Evolutionary conservation across 1,140 invertebrate genomes (phyloP).

Genomic region (Pantala flavescens): DNA sequence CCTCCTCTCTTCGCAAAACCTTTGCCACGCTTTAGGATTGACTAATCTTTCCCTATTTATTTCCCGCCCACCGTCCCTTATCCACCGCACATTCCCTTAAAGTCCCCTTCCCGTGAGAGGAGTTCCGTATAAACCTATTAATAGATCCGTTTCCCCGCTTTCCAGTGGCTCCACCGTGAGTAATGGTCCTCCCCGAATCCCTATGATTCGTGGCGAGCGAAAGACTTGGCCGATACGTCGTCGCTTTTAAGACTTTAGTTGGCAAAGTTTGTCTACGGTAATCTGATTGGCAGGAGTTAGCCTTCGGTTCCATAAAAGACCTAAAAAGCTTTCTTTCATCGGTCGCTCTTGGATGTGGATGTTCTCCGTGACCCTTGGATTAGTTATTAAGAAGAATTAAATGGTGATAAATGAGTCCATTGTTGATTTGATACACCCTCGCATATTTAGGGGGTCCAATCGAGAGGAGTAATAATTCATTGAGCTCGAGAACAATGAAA

Average conservation of each 20-base stretch:
- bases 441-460: too few species aligned
- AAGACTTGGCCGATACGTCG: not conserved
- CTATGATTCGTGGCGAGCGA: not conserved
- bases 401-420: too few species aligned
- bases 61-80: not conserved
- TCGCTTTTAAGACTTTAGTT: not conserved
- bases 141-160: not conserved
- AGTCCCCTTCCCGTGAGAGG: not conserved
- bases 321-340: not conserved
- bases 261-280: constrained; percentile 1
- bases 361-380: too few species aligned
- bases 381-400: too few species aligned
- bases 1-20: not conserved
- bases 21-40: not conserved
- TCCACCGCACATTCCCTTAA: not conserved
- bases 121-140: not conserved
- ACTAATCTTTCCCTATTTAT: constrained; percentile 7
- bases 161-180: not conserved
- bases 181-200: not conserved
- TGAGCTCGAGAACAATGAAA: too few species aligned
- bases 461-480: too few species aligned
- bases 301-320: not conserved
- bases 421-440: too few species aligned
- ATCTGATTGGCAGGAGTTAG: not conserved
- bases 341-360: not conserved